A percentile compares a stretch with the other conserved stretches of the same genome.
Evolutionary conservation across 2,113 vertebrate genomes (phyloP).

Genomic region (Daboia siamensis): DNA sequence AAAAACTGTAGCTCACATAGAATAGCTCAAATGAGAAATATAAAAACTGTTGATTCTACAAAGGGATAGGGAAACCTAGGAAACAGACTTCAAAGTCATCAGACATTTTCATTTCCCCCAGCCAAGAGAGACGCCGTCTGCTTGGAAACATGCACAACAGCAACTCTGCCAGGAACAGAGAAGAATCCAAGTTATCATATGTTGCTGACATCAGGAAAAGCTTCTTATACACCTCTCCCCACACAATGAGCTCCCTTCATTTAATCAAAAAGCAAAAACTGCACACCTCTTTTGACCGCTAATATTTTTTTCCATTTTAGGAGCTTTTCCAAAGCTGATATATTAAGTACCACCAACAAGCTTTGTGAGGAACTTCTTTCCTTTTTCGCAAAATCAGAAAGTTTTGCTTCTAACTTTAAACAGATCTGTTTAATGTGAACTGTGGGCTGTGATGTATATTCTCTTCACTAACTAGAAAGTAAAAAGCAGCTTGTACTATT

Average conservation of each 20-base stretch:
- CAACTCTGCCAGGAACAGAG: neutral
- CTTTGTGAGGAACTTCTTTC: neutral
- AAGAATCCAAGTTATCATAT: neutral
- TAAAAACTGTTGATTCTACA: neutral
- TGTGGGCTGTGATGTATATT: no score
- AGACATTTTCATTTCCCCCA: neutral
- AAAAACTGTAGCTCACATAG: neutral
- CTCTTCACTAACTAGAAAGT: neutral
- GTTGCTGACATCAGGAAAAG: slow-evolving; percentile 14
- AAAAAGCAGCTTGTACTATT: neutral
- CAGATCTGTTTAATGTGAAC: neutral
- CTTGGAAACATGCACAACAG: neutral
- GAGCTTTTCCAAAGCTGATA: neutral
- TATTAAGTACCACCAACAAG: neutral
- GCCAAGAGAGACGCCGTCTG: neutral
- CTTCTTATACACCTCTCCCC: slow-evolving; percentile 18
- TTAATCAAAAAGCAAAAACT: slow-evolving; percentile 32
- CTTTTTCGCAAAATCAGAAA: neutral
- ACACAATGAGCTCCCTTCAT: slow-evolving; percentile 10
- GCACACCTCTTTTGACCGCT: neutral
- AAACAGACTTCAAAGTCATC: neutral
- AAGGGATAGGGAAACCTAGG: neutral
- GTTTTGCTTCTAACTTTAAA: neutral
- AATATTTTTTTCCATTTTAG: neutral
- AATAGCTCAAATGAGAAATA: neutral